These are phyloP conservation scores for Drosophila arizonae DNA, from an alignment of 1,140 invertebrate species.

Conservation along the genomic window DNA sequence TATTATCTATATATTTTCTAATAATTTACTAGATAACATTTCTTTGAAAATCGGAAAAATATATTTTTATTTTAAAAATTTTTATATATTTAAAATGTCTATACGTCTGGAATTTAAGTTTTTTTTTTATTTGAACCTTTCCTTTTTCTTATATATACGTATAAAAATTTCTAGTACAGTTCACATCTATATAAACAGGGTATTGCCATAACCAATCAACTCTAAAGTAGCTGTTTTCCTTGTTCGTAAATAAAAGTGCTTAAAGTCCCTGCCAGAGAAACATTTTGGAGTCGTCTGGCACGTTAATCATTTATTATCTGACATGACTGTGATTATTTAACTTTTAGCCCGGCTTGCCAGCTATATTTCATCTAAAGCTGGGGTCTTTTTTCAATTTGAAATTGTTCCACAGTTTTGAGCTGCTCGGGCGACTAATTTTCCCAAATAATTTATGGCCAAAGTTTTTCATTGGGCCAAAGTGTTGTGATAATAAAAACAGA, in stretches of 20 bases:
- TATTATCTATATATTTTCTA: too few relatives aligned
- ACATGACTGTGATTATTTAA: constrained; percentile 77
- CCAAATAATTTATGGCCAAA: constrained; percentile 71
- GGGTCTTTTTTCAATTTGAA: constrained; percentile 26
- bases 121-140: too few relatives aligned
- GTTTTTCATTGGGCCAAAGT: constrained; percentile 37
- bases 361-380: constrained; percentile 67
- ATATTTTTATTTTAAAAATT: too few relatives aligned
- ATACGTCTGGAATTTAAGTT: too few relatives aligned
- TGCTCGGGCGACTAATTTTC: constrained; percentile 56
- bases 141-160: too few relatives aligned
- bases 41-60: too few relatives aligned
- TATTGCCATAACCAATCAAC: not conserved
- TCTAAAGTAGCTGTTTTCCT: constrained; percentile 17
- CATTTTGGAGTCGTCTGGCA: constrained; percentile 18
- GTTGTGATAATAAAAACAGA: constrained; percentile 25
- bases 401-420: constrained; percentile 24
- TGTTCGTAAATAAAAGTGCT: constrained; percentile 48
- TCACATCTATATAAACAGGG: too few relatives aligned
- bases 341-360: constrained; percentile 52
- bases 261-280: not conserved
- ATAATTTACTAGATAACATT: too few relatives aligned
- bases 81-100: too few relatives aligned
- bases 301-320: constrained; percentile 81
- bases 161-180: too few relatives aligned